Evolutionary conservation across 2,888 invertebrate genomes (phyloP).

Genomic region (Sinopyrophorus schimmeli): DNA sequence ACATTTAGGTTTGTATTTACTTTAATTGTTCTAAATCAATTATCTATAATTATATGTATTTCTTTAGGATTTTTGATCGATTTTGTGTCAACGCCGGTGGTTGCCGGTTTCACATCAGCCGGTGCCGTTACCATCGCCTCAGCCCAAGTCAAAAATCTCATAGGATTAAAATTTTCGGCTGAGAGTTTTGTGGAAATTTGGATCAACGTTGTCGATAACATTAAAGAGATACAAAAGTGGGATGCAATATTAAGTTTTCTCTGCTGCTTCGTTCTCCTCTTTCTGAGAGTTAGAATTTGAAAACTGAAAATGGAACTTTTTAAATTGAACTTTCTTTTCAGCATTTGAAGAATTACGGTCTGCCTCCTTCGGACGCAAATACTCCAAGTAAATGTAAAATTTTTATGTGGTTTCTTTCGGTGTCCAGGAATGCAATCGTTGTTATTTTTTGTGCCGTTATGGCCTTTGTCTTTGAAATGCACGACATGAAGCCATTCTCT

Average conservation of each 20-base stretch:
- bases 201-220: slow-evolving; percentile 60
- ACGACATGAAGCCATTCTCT: slow-evolving; percentile 59
- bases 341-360: slow-evolving; percentile 62
- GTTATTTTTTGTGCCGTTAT: slow-evolving; percentile 64
- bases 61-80: slow-evolving; percentile 71
- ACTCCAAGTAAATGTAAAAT: slow-evolving; percentile 53
- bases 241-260: slow-evolving; percentile 66
- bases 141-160: slow-evolving; percentile 71
- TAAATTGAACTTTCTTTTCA: no score
- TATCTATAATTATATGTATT: background rate
- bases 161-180: slow-evolving; percentile 64
- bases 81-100: slow-evolving; percentile 74
- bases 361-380: slow-evolving; percentile 50
- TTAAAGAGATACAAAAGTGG: slow-evolving; percentile 59
- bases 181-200: slow-evolving; percentile 67
- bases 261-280: slow-evolving; percentile 64
- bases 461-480: slow-evolving; percentile 60
- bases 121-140: slow-evolving; percentile 75
- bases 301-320: no score
- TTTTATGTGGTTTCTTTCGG: slow-evolving; percentile 65
- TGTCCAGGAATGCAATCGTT: slow-evolving; percentile 71
- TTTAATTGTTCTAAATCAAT: background rate
- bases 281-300: slow-evolving; percentile 67
- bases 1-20: slow-evolving; percentile 62
- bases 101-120: slow-evolving; percentile 76